These are phyloP conservation scores for Torymus texanus DNA, from an alignment of 2,888 invertebrate species.

Conservation along the genomic window DNA sequence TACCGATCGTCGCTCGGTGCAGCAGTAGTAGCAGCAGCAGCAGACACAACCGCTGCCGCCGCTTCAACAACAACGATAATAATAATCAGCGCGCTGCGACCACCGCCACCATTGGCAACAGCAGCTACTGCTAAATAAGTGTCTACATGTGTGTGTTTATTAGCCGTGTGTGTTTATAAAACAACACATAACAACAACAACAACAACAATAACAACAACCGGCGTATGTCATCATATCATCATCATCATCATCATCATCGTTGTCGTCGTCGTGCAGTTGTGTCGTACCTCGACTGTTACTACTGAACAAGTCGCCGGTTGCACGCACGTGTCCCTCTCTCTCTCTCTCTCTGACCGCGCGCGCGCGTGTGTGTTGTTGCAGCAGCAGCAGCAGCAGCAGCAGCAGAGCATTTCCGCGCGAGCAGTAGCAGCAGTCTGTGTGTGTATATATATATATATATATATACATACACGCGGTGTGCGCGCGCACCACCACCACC, in stretches of 20 bases:
- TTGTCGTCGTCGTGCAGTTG: neutral
- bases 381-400: too few species aligned
- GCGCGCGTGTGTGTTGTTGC: neutral
- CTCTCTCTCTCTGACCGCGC: neutral
- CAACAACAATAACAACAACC: too few species aligned
- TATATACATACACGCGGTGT: too few species aligned
- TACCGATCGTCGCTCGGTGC: slow-evolving; percentile 6
- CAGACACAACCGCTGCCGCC: slow-evolving; percentile 17
- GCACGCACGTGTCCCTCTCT: slow-evolving; percentile 17
- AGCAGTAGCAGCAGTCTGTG: too few species aligned
- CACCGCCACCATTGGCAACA: slow-evolving; percentile 7
- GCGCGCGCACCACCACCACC: too few species aligned
- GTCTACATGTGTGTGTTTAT: too few species aligned
- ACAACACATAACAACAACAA: too few species aligned
- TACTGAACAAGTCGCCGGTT: slow-evolving; percentile 23
- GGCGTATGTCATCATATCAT: too few species aligned
- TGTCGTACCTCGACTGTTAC: slow-evolving; percentile 19
- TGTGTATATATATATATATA: too few species aligned
- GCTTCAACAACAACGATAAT: neutral
- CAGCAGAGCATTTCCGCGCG: too few species aligned
- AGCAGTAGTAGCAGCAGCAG: slow-evolving; percentile 33
- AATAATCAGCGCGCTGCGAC: slow-evolving; percentile 2
- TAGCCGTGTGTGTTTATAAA: too few species aligned
- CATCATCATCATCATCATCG: too few species aligned
- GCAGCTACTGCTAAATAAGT: slow-evolving; percentile 8